Percentiles rank a stretch among this genome's conserved stretches.
phyloP scores from a whole-genome alignment of 2,888 invertebrate species.

The Cephus rjabovi region DNA sequence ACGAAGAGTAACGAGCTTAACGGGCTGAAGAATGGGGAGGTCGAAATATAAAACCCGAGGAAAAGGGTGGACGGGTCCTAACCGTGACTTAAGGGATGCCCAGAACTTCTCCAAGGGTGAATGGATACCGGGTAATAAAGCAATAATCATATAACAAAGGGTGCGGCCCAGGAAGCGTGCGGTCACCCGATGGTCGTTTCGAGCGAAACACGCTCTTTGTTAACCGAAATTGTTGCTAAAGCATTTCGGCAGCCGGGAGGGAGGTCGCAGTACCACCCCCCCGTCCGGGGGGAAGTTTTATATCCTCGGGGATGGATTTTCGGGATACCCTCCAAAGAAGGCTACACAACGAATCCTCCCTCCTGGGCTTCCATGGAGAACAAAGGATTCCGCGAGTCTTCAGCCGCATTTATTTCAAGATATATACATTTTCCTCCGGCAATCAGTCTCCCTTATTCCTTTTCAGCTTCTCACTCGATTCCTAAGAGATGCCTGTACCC shows the following conservation, averaged over 20 bases:
- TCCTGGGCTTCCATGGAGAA: background rate
- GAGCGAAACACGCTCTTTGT: conserved; percentile 37
- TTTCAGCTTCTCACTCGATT: background rate
- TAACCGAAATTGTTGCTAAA: conserved; percentile 3
- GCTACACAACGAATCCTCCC: background rate
- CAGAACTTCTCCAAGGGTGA: conserved; percentile 2
- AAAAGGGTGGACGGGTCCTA: background rate
- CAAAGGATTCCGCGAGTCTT: background rate
- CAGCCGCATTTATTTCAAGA: background rate
- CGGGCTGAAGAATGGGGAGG: background rate
- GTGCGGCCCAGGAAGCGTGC: conserved; percentile 29
- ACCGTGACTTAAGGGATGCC: background rate
- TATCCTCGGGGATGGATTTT: background rate
- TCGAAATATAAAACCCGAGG: background rate
- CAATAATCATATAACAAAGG: conserved; percentile 65
- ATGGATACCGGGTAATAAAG: conserved; percentile 41
- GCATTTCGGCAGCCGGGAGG: background rate
- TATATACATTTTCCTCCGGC: background rate
- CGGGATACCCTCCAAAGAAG: background rate
- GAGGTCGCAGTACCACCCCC: background rate
- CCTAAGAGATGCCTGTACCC: background rate
- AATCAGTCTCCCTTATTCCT: background rate
- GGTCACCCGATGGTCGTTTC: conserved; percentile 59
- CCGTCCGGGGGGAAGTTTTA: background rate
- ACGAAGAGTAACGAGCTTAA: conserved; percentile 1